Base-by-base conservation (phyloP, 2,797 vertebrate genomes). In the Falco peregrinus region DNA sequence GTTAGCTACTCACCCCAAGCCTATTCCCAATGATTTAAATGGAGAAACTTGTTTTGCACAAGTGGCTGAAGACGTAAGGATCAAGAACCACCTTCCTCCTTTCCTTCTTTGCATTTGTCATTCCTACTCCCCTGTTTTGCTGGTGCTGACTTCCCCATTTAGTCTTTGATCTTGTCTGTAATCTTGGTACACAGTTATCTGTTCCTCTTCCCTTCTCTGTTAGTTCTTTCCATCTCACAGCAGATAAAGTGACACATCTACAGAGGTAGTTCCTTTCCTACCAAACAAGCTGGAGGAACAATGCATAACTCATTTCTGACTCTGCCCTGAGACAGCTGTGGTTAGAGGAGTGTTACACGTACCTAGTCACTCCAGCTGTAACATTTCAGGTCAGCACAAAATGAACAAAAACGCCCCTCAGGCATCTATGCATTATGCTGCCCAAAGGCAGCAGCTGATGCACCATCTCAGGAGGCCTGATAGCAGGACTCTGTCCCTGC, bases 371-470 rank as follows among this genome's bases (percentile, higher is more conserved):
- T 91, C 63, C 63, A 78, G 80, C 84, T 92, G 43, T 75, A 74
- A 84, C 56, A 84, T 87, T 91, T 92, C 61, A 71, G 74, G 76
- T 89, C 84, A 88, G 89, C 85, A 96, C 53, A 80, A 92, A 86
- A 90, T 5, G n/a, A 95, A 71, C 79, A 86, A 83, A 83, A 91
- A 65, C 6, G 37, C n/a, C 81, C 95, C 84, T 65, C 35, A 4
- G 90, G 95, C 71, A 77, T 67, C 76, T 60, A 64, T 43, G 48
- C 37, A 20, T 82, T 67, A 76, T 10, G 39, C 90, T 92, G 87
- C 95, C 95, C 65, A 48, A 94, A 89, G 92, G 94, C 91, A 84
- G 86, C 78, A 83, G 87, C 76, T 90, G 84, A 93, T 83, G 77
- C 92, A 73, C 74, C 63, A 47, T 89, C 81, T 84, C 94, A 56